Conservation (phyloP, 2,888 invertebrate species). For the Tipula vernalis region DNA sequence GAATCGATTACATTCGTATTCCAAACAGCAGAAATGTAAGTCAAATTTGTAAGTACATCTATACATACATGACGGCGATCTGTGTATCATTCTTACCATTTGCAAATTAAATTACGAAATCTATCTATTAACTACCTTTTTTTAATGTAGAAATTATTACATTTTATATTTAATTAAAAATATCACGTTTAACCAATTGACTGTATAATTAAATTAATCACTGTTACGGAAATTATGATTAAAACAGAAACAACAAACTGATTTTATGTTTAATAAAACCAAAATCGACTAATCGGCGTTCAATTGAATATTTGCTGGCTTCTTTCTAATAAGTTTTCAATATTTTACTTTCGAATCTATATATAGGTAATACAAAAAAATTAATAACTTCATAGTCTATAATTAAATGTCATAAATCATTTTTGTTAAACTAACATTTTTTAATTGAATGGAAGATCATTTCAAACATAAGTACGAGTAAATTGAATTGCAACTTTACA, state of each 20-base stretch:
- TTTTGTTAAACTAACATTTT: background rate
- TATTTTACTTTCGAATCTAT: background rate
- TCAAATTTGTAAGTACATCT: no score
- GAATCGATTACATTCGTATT: no score
- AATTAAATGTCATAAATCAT: background rate
- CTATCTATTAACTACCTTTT: background rate
- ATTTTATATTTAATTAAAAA: background rate
- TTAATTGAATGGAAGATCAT: background rate
- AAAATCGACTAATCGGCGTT: background rate
- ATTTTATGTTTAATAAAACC: background rate
- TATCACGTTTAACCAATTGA: background rate
- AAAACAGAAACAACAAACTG: background rate
- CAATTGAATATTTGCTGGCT: background rate
- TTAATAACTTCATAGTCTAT: background rate
- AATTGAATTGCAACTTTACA: background rate
- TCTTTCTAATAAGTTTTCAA: background rate
- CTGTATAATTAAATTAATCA: background rate
- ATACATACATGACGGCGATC: no score
- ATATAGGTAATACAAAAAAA: background rate
- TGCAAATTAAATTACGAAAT: background rate
- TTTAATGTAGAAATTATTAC: background rate
- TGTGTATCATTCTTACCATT: background rate
- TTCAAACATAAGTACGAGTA: background rate
- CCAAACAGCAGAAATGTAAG: no score
- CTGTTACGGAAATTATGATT: background rate